Percentiles rank a stretch among this genome's conserved stretches.
These are phyloP conservation scores for Xestia sexstrigata DNA, from an alignment of 2,888 invertebrate species.

Conservation along the genomic window DNA sequence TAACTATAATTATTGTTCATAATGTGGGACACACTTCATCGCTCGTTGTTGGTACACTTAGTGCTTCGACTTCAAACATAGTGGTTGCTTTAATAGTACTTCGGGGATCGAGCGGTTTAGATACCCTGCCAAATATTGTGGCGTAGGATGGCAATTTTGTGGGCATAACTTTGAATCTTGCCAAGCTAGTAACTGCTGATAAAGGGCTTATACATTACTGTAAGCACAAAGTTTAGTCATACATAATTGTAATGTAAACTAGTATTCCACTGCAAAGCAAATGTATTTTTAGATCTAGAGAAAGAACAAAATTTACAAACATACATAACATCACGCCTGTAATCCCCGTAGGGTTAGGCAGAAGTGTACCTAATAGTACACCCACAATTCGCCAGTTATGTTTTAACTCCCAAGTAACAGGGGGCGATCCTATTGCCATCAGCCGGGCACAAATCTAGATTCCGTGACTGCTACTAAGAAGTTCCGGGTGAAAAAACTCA, in stretches of 20 bases:
- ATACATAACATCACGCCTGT: no score
- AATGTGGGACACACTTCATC: neutral
- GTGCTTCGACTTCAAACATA: neutral
- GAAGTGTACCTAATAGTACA: no score
- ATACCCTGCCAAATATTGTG: slow-evolving; percentile 1
- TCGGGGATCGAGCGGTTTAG: neutral
- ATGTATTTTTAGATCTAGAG: neutral
- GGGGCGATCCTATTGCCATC: no score
- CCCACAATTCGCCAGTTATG: no score
- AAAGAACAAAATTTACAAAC: neutral
- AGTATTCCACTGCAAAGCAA: neutral
- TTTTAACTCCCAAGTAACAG: no score
- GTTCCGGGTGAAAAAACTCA: no score
- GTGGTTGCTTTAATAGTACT: slow-evolving; percentile 12
- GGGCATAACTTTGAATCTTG: slow-evolving; percentile 19
- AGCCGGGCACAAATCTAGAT: no score
- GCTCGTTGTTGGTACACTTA: slow-evolving; percentile 2
- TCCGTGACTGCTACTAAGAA: no score
- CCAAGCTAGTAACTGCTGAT: neutral
- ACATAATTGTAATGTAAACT: neutral
- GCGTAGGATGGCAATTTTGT: neutral
- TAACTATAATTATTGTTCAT: no score
- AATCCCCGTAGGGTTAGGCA: no score
- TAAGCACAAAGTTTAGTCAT: neutral
- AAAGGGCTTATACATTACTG: neutral